Base-by-base conservation (phyloP, 92 coral and sea anemone species). In the Siderastrea radians region DNA sequence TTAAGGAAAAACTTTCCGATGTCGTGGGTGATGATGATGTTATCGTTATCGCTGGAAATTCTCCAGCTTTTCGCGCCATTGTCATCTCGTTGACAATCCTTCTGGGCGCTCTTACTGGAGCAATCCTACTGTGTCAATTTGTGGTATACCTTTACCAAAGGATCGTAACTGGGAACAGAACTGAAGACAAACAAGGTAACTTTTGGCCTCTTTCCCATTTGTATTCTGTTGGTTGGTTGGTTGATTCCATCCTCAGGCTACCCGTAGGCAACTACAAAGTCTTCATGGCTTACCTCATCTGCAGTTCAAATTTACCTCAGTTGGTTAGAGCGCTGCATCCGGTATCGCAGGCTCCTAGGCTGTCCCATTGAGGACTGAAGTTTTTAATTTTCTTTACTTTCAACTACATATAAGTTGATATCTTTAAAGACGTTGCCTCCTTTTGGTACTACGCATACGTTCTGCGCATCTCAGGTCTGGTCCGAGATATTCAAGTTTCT, bases 81-180 rank as follows among this genome's bases (percentile, higher is more conserved):
- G 68, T 58, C 16, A 77, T n/a, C n/a, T 13, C 81, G 6, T 51
- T 77, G 68, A 58, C 38, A 57, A 77, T 77, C 13, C 14, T 44
- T 46, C 52, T 77, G 10, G 81, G 68, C 2, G 81, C 81, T 5
- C 81, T 59, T 5, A 77, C 58, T 54, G 81, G 26, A 77, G 81
- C 81, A 57, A 10, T 77, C 26, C 8, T 15, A 4, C 68, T 59
- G 49, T 77, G 62, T 47, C 44, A 77, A 77, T 38, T 45, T n/a
- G 51, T 14, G 10, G 51, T 77, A 68, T 57, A n/a, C 16, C 26
- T 60, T 10, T 77, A 77, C 52, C 66, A 77, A 47, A 77, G 68
- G 49, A 11, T 77, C 58, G 4, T 77, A 16, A 45, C 10, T 14
- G 58, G 45, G 43, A 59, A 47, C 67, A 72, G 54, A 26, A 17